Base-by-base conservation (phyloP, 2,113 vertebrate genomes). In the Origma solitaria region DNA sequence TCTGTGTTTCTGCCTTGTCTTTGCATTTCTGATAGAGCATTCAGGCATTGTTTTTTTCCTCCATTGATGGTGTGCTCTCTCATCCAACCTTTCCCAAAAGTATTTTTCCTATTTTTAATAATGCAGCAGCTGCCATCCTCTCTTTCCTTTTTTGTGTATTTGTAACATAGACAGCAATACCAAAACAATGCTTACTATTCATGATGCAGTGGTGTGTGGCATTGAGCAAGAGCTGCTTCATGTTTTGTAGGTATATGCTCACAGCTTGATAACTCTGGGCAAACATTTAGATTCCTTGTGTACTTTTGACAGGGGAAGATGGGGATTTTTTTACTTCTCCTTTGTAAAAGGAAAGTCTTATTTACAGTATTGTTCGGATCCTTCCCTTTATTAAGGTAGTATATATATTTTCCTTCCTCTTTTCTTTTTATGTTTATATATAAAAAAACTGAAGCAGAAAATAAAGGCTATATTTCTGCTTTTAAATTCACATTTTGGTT, bases 151-250 rank as follows among this genome's bases (percentile, higher is more conserved):
- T 93, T 77, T 61, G 31, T 47, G 75, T 47, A 56, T 77, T 80
- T 91, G 31, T 66, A 88, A 82, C 38, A 90, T 10, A 93, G 38
- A 33, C 58, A 72, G 61, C 37, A 72, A 80, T 73, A 80, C 35
- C 71, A 61, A 92, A 92, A 69, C 71, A 82, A 71, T 60, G 45
- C 68, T 94, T 95, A 77, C 58, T 88, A 70, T 93, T 95, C 82
- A 90, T 50, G 50, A 37, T 73, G 58, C 62, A 88, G 58, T 56
- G 70, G 70, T 72, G 61, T 31, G 78, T 85, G 58, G 62, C 71
- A 85, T 3, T 42, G 78, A 90, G 58, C 3, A 28, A 62, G 69
- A 78, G 53, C 38, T 94, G 53, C 31, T 85, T 91, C 70, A 45
- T 86, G 66, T 68, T 84, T 73, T 90, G 71, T 62, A 90, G 90